Evolutionary conservation across 2,113 vertebrate genomes (phyloP), one percentile per base, ranked within the genome.

Genomic region (Cyanoramphus novaezelandiae): DNA sequence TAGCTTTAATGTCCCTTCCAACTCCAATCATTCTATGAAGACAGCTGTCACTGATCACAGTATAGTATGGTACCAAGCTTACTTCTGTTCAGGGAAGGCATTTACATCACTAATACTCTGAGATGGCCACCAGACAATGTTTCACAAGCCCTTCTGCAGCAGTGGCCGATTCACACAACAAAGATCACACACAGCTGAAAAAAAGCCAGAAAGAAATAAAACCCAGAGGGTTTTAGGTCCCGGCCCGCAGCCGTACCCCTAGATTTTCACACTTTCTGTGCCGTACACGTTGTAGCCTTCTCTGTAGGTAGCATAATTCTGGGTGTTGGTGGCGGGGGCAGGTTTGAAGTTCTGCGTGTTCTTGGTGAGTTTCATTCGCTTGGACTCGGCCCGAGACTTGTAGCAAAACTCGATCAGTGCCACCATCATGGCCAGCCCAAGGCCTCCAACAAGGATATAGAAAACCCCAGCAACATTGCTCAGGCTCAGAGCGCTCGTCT

Each of bases 351-450:
- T 99, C 98, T 99, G 99, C 82, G 99, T 98, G 98, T 99, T 99
- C 99, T 99, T 99, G 98, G 99, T 99, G 97, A 99, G 98, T 99
- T 99, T 99, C 98, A 99, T 99, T 98, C 99, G 97, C 98, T 99
- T 99, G 98, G 99, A 99, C 98, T 99, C 99, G 93, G 99, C 99
- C 85, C 99, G 98, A 90, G 99, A 99, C 97, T 99, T 99, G 99
- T 99, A 99, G 99, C 99, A 99, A 98, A 99, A 99, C 98, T 99
- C 99, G 98, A 99, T 99, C 97, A 99, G 98, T 86, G 99, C 99
- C 98, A 99, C 99, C 99, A 99, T 99, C 99, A 99, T 99, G 98
- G 99, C 99, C 95, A 99, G 98, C 97, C 99, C 99, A 85, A 99
- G 99, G 96, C 99, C 99, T 97, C 99, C 99, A 37, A 99, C 99